Base-by-base conservation (phyloP, 2,113 vertebrate species). In the Catagonus wagneri region DNA sequence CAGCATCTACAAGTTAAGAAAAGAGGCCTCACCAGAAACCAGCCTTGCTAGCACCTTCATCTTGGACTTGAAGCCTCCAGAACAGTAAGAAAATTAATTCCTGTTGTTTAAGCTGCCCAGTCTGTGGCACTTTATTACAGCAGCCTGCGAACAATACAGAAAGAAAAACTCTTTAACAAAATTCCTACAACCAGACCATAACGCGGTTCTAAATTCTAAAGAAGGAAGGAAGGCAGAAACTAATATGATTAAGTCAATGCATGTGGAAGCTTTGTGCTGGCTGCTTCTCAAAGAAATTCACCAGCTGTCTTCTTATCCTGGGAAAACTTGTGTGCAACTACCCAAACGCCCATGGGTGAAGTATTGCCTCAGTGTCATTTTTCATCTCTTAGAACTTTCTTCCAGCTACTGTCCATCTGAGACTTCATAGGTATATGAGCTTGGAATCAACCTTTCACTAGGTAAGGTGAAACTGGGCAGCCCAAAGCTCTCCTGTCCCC, bases 251-350 rank as follows among this genome's bases (percentile, higher is more conserved):
- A 15, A 75, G 68, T n/a, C 27, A 36, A 44, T 1, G 0, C 2
- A 50, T 8, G 27, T 15, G 61, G 6, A 8, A 61, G 23, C 5
- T 13, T 58, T 16, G 56, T 22, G 25, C 32, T 50, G 69, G n/a
- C 71, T 84, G 65, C 23, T 93, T 63, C 89, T 84, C 36, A 20
- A 56, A 54, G 92, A 79, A n/a, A 52, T 39, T 50, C 75, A 22
- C 25, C 61, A 1, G 20, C 1, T 89, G 72, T 71, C 61, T 85
- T 65, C 79, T 76, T 63, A 44, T 20, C 56, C 61, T 3, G 1
- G 13, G 25, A 11, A 83, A 32, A 22, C 16, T 17, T 12, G 13
- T 85, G 83, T 2, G 25, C 22, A 61, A 17, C 52, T 19, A 27
- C 25, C n/a, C 36, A 27, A 22, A n/a, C 7, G 12, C 34, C 71